Evolutionary conservation across 2,113 vertebrate species (phyloP), one percentile per base, ranked within the genome.

Genomic region (Tupaia tana): DNA sequence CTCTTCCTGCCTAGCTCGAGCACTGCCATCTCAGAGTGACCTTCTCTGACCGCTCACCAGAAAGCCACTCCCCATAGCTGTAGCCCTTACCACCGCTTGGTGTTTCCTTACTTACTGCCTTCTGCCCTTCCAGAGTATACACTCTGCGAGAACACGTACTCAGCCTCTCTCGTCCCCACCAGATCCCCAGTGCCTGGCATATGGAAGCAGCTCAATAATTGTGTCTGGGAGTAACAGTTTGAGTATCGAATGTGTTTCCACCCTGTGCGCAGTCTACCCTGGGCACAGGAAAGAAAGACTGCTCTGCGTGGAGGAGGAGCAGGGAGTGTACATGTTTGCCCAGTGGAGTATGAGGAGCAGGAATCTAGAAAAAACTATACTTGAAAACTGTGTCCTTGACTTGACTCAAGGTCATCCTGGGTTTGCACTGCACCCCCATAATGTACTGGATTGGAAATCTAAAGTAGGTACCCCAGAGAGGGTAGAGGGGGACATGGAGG

Each of bases 391-490:
- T 56, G 63, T 64, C 71, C 82, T 63, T 67, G 74, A 64, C 19
- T 71, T 31, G 64, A 79, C 24, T 58, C 64, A 86, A 93, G 90
- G 90, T 83, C 77, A 97, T 74, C 31, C 22, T 79, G 79, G n/a
- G 43, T 86, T 92, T 90, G 59, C 2, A 14, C 6, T 43, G 58
- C 86, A 74, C 58, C 20, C 80, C 78, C 18, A 3, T 2, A 11
- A 66, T 25, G 54, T 73, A 54, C 56, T 22, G 80, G 10, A 29
- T 22, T 66, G 85, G 31, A 10, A 3, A 18, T 18, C 25, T 24
- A 10, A 79, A 59, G 58, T 75, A 89, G 63, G 77, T 31, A 64
- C 27, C 54, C 11, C 25, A 16, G 74, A 77, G 64, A 16, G 74
- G 70, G 64, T 54, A 81, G 34, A 75, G 16, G 15, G 31, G 29